Base-by-base conservation (phyloP, 1,140 invertebrate genomes). In the Aphelenchoides fujianensis region DNA sequence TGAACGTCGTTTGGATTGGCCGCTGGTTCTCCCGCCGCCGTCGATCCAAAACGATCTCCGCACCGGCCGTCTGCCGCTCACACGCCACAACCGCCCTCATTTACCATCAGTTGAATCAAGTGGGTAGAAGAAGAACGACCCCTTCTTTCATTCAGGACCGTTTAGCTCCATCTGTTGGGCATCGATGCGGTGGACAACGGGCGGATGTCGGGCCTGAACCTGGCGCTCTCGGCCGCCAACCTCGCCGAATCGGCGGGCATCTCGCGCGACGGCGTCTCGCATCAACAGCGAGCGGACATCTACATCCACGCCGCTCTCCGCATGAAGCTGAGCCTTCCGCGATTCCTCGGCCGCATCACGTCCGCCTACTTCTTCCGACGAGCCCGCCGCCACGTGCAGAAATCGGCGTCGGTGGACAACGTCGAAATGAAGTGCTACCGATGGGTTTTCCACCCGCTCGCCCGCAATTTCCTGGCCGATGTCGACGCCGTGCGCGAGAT, bases 51-150 rank as follows among this genome's bases (percentile, higher is more conserved):
- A 69, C 59, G 5, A 73, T 75, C 48, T 67, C 81, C 16, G 71
- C 69, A 0, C 34, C 72, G 1, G 68, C 74, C 0, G 82, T 83
- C 2, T 84, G 82, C 64, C 70, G 70, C 53, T 76, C 73, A 9
- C 82, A 83, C 59, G 82, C 82, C 5, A 76, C 77, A 9, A 82
- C 83, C 2, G 81, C 82, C 2, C n/a, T 84, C 27, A 70, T 84
- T 27, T 83, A 84, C 64, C 83, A 83, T 70, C 78, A 84, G 59
- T 62, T 83, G 34, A 79, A 83, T 72, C 82, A 82, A 54, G 70
- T 81, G 35, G 41, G 52, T 69, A 32, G 61, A 19, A 69, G n/a
- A n/a, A n/a, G 2, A 16, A 19, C 59, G 16, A 32, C 34, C 1
- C 27, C 54, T 73, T 73, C 19, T 19, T 28, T 23, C 3, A 69